phyloP scores from a whole-genome alignment of 2,113 vertebrate species.

The Zingel zingel region DNA sequence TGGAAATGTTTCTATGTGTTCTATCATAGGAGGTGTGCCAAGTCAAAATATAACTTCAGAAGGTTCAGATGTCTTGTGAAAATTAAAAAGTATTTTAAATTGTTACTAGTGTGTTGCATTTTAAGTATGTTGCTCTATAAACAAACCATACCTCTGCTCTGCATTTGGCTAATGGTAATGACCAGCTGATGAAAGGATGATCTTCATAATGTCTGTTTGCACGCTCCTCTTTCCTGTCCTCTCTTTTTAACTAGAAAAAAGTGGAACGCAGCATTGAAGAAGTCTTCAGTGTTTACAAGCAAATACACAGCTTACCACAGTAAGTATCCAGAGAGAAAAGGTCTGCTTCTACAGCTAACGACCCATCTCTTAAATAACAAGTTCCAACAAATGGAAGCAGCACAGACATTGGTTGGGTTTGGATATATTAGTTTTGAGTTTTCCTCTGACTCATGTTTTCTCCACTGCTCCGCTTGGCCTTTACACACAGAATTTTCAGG shows the following conservation, averaged over 20 bases:
- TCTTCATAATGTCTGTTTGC: background rate
- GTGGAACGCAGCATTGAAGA: conserved; percentile 92
- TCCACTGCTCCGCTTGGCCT: background rate
- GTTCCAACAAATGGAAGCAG: background rate
- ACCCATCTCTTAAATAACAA: background rate
- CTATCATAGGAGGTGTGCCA: background rate
- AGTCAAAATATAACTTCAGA: too few species aligned
- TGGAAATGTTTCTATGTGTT: background rate
- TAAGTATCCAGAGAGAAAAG: conserved; percentile 78
- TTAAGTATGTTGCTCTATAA: background rate
- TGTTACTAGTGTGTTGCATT: background rate
- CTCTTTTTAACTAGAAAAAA: conserved; percentile 83
- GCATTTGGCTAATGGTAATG: background rate
- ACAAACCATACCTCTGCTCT: background rate
- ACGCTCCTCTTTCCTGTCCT: conserved; percentile 4
- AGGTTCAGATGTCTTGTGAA: too few species aligned
- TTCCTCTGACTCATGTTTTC: background rate
- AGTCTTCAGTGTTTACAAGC: conserved; percentile 88
- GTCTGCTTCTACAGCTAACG: background rate
- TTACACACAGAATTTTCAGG: background rate
- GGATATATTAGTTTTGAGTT: background rate
- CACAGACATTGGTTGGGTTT: background rate
- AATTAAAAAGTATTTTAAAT: too few species aligned
- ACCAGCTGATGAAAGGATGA: background rate
- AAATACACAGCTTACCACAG: conserved; percentile 88